Evolutionary conservation across 2,113 vertebrate genomes (phyloP), one percentile per base, ranked within the genome.

Genomic region (Phocoena sinus): DNA sequence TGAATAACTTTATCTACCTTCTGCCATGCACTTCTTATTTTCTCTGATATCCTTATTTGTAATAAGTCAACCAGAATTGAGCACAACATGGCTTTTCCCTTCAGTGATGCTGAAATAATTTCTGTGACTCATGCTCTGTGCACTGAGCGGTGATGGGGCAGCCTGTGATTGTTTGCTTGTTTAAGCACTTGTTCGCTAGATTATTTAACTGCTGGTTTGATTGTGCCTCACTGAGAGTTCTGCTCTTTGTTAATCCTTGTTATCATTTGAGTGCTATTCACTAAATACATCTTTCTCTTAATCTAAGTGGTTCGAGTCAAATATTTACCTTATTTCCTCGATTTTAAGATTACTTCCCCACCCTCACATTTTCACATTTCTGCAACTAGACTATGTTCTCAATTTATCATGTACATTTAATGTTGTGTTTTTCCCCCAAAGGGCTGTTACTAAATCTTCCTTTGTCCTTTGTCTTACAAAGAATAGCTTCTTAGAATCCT

Each of bases 31-130:
- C 81, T 53, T 87, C 74, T 90, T 76, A 73, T 97, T 96, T 96
- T 96, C 77, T 96, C 41, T 93, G 74, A 79, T 91, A 90, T 83
- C 71, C 70, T 94, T 88, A 85, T 91, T 97, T 96, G 71, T 12
- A 76, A 9, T 65, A 92, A 77, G 62, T 92, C 90, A 94, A 70
- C 76, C 92, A 97, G 80, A 73, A 89, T 82, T 53, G 68, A 97
- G 68, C 18, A 80, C 82, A 28, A 68, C 33, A 23, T 76, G 81
- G 76, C 77, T 50, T 76, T 85, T 82, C 11, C 71, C 56, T 71
- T 96, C n/a, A 31, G 3, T 9, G 31, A 25, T n/a, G 56, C 60
- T 97, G 88, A 44, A 68, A 44, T 93, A 41, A 79, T 87, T 89
- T 73, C 76, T 87, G 68, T 68, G 93, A 96, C 68, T 89, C 62